Conservation (phyloP, 2,888 invertebrate genomes). For the Megastigmus dorsalis region DNA sequence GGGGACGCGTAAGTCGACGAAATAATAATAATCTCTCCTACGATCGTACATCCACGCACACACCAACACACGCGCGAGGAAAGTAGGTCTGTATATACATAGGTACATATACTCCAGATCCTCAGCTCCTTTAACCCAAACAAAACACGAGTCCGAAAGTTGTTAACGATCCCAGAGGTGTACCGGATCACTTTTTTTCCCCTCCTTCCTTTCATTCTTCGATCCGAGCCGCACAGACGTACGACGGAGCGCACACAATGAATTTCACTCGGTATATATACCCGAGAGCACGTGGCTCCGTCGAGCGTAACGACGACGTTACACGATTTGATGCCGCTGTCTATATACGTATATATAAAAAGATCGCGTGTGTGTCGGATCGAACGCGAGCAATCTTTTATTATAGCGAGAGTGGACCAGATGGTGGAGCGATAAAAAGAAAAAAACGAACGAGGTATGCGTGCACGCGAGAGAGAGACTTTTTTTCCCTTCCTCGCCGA, state of each 20-base stretch:
- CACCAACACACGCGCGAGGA: neutral
- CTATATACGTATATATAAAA: no score
- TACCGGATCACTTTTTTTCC: no score
- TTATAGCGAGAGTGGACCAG: neutral
- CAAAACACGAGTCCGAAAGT: constrained; percentile 3
- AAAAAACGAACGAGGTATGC: no score
- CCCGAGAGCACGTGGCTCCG: constrained; percentile 13
- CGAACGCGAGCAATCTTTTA: neutral
- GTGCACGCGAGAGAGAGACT: no score
- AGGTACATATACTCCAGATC: constrained; percentile 16
- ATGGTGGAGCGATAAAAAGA: no score
- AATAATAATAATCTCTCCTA: constrained; percentile 5
- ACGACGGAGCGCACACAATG: neutral
- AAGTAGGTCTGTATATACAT: no score
- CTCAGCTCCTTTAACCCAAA: neutral
- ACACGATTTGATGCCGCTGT: neutral
- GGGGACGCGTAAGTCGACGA: no score
- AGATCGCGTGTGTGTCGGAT: neutral
- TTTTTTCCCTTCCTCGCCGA: no score
- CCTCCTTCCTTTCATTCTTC: neutral
- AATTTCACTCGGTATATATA: no score
- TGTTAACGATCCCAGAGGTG: no score
- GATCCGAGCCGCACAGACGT: neutral
- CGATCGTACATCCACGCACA: neutral
- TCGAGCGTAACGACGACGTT: constrained; percentile 11